Evolutionary conservation across 2,888 invertebrate genomes (phyloP).

Genomic region (Drosophila demipolita): DNA sequence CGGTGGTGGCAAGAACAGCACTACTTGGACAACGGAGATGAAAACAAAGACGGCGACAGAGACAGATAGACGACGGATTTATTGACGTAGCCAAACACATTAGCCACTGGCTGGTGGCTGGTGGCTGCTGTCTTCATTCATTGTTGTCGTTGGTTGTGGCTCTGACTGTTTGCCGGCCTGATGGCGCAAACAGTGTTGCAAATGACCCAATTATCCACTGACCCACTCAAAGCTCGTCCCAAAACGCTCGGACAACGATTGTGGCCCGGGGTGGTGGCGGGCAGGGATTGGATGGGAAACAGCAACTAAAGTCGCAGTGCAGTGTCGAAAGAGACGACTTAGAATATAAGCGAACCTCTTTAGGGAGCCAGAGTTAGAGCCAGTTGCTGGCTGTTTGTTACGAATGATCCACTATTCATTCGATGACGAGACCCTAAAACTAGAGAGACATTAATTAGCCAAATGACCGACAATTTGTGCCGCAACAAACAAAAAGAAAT

Average conservation of each 20-base stretch:
- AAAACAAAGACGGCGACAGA: background rate
- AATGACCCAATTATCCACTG: conserved; percentile 85
- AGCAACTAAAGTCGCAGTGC: conserved; percentile 10
- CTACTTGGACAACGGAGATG: conserved; percentile 26
- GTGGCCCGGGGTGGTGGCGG: conserved; percentile 1
- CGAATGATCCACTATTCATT: too few relatives aligned
- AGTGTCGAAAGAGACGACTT: conserved; percentile 43
- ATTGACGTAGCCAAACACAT: conserved; percentile 78
- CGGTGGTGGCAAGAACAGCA: conserved; percentile 48
- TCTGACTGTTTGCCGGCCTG: conserved; percentile 47
- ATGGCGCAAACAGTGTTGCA: conserved; percentile 81
- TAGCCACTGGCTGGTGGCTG: conserved; percentile 49
- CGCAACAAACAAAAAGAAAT: conserved; percentile 66
- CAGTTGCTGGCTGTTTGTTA: conserved; percentile 20
- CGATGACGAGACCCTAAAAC: conserved; percentile 74
- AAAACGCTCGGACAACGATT: conserved; percentile 59
- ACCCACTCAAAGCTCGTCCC: conserved; percentile 81
- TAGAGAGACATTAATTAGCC: conserved; percentile 81
- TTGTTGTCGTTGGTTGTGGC: conserved; percentile 40
- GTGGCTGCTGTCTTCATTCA: conserved; percentile 17
- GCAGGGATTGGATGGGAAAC: background rate
- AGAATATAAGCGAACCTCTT: conserved; percentile 55
- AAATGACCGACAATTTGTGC: conserved; percentile 74
- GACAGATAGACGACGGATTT: conserved; percentile 63
- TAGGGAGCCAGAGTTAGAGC: conserved; percentile 32